Evolutionary conservation across 2,888 invertebrate species (phyloP), one percentile per base, ranked within the genome.

Genomic region (Liposcelis brunnea): DNA sequence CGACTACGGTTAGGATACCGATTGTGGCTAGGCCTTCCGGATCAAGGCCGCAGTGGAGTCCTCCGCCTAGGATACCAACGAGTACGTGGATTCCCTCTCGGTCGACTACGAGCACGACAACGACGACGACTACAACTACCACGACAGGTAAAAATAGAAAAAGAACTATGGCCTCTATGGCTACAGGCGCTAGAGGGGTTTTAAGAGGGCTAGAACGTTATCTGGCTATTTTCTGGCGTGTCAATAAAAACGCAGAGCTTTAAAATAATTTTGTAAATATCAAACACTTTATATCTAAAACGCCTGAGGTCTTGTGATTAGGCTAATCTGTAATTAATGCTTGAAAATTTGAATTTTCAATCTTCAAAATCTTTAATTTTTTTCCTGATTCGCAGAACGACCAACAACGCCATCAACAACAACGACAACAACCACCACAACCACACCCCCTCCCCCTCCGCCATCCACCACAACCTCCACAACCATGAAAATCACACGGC

Each of bases 101-200:
- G 16, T 56, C 58, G 8, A 55, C 59, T 26, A 55, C 58, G 46
- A 52, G 59, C 50, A 55, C 56, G 7, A 56, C 56, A 18, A 55
- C 56, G 4, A 59, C 61, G 19, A 61, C 64, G 18, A 62, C 59
- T 49, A 63, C 65, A 31, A 56, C 59, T 18, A 56, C 55, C 11
- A 53, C 56, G 6, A 51, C 58, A n/a, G n/a, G n/a, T n/a, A 31
- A 55, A 56, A 35, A 57, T 62, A n/a, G n/a, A n/a, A n/a, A n/a
- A n/a, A n/a, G n/a, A n/a, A n/a, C n/a, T n/a, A n/a, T 61, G 64
- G 40, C 63, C 68, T 45, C 65, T 68, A 35, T 60, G 64, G 48
- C n/a, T n/a, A n/a, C n/a, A n/a, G n/a, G n/a, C n/a, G n/a, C n/a
- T n/a, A n/a, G n/a, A n/a, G n/a, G n/a, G n/a, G n/a, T n/a, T n/a